A percentile compares a stretch with the other conserved stretches of the same genome.
Evolutionary conservation across 2,113 vertebrate genomes (phyloP).

Genomic region (Phrynocephalus versicolor): DNA sequence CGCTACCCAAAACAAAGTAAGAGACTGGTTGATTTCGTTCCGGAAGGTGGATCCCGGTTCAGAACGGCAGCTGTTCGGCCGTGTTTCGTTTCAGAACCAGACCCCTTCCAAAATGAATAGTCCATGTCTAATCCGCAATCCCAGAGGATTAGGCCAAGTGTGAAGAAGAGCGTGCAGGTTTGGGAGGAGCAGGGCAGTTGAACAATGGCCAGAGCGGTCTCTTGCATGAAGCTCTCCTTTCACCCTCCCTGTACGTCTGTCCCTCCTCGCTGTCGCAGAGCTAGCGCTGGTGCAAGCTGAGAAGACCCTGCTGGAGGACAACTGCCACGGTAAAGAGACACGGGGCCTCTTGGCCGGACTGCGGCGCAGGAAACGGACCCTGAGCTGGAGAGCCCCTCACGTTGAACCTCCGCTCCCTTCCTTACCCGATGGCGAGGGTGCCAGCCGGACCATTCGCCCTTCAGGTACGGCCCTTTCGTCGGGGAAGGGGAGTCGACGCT

Average conservation of each 20-base stretch:
- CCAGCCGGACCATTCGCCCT: slow-evolving; percentile 50
- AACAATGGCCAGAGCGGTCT: not conserved
- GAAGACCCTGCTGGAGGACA: slow-evolving; percentile 82
- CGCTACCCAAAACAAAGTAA: too few relatives aligned
- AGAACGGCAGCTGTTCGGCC: too few relatives aligned
- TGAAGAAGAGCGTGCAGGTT: not conserved
- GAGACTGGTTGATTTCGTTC: too few relatives aligned
- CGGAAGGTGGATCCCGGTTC: too few relatives aligned
- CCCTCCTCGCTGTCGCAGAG: slow-evolving; percentile 65
- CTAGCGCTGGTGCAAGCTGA: slow-evolving; percentile 85
- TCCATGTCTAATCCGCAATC: too few relatives aligned
- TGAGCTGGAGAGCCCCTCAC: slow-evolving; percentile 80
- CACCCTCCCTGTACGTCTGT: not conserved
- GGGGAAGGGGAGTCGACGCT: not conserved
- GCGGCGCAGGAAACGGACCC: slow-evolving; percentile 84
- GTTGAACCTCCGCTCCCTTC: slow-evolving; percentile 63
- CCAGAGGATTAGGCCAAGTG: not conserved
- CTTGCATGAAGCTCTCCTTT: not conserved
- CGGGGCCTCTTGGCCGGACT: slow-evolving; percentile 74
- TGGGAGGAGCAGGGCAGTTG: not conserved
- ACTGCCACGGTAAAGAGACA: slow-evolving; percentile 62
- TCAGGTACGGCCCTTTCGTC: slow-evolving; percentile 54
- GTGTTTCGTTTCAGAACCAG: too few relatives aligned
- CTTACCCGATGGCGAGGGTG: slow-evolving; percentile 37
- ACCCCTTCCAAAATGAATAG: too few relatives aligned